Percentiles rank a stretch among this genome's conserved stretches.
These are phyloP conservation scores for Stramonita haemastoma DNA, from an alignment of 2,888 invertebrate species.

Conservation along the genomic window DNA sequence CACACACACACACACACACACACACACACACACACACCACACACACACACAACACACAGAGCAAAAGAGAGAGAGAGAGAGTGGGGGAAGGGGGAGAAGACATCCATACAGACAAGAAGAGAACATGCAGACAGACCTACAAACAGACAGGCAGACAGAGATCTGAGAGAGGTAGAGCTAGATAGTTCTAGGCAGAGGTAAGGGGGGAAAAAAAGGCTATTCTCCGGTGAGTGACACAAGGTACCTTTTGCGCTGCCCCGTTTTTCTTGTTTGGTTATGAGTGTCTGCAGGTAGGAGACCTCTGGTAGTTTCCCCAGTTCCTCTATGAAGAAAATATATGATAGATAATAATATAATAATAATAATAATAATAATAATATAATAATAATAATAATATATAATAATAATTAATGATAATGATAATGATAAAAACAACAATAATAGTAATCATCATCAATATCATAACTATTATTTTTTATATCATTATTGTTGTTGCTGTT, in stretches of 20 bases:
- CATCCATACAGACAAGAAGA: too few species aligned
- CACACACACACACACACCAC: not conserved
- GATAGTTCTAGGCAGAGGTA: too few species aligned
- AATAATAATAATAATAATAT: not conserved
- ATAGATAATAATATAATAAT: not conserved
- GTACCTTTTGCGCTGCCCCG: not conserved
- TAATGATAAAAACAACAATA: not conserved
- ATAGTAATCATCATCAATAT: not conserved
- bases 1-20: not conserved
- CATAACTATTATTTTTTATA: too few species aligned
- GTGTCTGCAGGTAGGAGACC: not conserved
- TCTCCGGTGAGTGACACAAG: too few species aligned
- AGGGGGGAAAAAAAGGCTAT: too few species aligned
- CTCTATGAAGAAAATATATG: too few species aligned
- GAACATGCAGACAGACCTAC: too few species aligned
- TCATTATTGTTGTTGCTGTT: too few species aligned
- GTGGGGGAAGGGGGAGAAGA: not conserved
- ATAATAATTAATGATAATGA: not conserved
- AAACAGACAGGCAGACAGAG: too few species aligned
- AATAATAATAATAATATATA: not conserved
- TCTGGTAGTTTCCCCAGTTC: conserved; percentile 21
- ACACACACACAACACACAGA: not conserved
- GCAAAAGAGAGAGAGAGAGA: not conserved
- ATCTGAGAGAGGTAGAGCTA: too few species aligned
- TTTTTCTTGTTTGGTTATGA: not conserved